Evolutionary conservation across 2,888 invertebrate genomes (phyloP).

Genomic region (Sympetrum striolatum): DNA sequence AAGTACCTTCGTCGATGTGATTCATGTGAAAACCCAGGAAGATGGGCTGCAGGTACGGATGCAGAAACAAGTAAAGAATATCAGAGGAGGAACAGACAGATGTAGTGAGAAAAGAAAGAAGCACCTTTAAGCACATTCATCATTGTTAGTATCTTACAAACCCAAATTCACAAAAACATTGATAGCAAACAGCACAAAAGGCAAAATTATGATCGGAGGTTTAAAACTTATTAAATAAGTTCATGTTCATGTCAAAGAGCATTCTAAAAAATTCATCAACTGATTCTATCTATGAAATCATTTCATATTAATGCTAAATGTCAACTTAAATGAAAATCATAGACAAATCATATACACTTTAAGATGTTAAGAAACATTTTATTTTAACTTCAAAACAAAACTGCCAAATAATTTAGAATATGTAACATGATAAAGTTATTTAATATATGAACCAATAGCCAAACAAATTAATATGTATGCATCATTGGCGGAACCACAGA

Average conservation of each 20-base stretch:
- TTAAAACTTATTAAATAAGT: not conserved
- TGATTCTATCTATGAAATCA: not conserved
- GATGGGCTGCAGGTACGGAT: slow-evolving; percentile 64
- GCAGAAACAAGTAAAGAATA: slow-evolving; percentile 52
- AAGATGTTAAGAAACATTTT: too few relatives aligned
- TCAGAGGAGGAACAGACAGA: slow-evolving; percentile 45
- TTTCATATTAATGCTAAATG: too few relatives aligned
- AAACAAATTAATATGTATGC: too few relatives aligned
- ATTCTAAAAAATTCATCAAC: not conserved
- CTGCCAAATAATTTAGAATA: too few relatives aligned
- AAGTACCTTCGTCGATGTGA: slow-evolving; percentile 48
- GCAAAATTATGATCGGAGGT: too few relatives aligned
- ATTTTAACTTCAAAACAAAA: too few relatives aligned
- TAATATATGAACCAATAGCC: too few relatives aligned
- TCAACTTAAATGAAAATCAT: too few relatives aligned
- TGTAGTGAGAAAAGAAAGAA: slow-evolving; percentile 32
- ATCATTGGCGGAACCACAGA: too few relatives aligned
- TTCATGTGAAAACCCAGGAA: slow-evolving; percentile 67
- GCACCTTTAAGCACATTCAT: slow-evolving; percentile 28
- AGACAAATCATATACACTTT: too few relatives aligned
- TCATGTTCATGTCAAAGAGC: not conserved
- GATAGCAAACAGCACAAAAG: slow-evolving; percentile 4
- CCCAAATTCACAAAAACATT: not conserved
- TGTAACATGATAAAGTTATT: too few relatives aligned
- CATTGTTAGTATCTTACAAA: not conserved